Evolutionary conservation across 2,888 invertebrate genomes (phyloP), one percentile per base, ranked within the genome.

Genomic region (Drosophila seclusa): DNA sequence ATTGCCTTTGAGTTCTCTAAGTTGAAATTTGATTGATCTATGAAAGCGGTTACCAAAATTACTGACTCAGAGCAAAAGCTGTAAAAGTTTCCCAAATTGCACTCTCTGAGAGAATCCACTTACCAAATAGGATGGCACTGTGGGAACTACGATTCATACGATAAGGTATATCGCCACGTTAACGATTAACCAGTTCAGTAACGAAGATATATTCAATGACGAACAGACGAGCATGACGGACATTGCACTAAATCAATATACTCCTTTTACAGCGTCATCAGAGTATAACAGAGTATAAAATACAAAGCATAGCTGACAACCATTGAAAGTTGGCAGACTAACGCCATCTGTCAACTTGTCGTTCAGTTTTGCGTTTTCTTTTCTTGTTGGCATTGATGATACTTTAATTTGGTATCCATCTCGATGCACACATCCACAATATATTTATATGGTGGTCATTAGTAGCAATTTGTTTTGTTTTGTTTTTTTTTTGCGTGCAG

Each of bases 361-460:
- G 61, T n/a, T 58, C 52, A 52, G 21, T 27, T 29, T 24, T 29
- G 18, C 38, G 27, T 62, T 50, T 54, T 48, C 21, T 54, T 64
- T 57, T 21, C 31, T 27, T 27, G 42, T 29, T 60, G 66, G 36
- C 63, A 63, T 70, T 78, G 76, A 80, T 78, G 77, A 76, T 76
- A 78, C 77, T 70, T 70, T 76, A 76, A 76, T 80, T 70, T 67
- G 67, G 45, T 16, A 24, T 45, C 45, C 45, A 45, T 76, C 55
- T 62, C 50, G 27, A 58, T 42, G 36, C 4, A 11, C 31, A 58
- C 40, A 58, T 48, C 16, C 40, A n/a, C 38, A 58, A 32, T 48
- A 68, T 42, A 42, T 64, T 61, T 58, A 48, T 62, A 78, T 74
- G 74, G 68, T 16, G 10, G 53, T 38, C 65, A 78, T 76, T 71